Base-by-base conservation (phyloP, 2,113 vertebrate genomes). In the Sinocyclocheilus grahami region DNA sequence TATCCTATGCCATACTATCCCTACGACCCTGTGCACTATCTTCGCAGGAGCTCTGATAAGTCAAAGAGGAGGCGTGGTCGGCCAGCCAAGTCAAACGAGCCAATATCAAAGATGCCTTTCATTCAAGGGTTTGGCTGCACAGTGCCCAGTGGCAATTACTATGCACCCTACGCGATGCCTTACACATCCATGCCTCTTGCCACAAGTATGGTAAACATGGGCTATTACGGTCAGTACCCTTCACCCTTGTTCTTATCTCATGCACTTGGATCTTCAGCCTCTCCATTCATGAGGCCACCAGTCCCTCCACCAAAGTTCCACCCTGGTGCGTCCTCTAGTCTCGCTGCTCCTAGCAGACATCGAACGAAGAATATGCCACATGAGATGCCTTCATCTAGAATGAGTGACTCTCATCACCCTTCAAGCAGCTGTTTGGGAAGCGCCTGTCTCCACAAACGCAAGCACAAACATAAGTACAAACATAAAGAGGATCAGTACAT, bases 101-200 rank as follows among this genome's bases (percentile, higher is more conserved):
- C 97, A 95, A 97, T 98, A 95, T 96, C 98, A 93, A 98, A 99
- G 95, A 97, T 99, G 97, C 97, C 98, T 97, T 99, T 99, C 95
- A 97, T 98, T 96, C 98, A 97, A 96, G 98, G 98, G 95, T 99
- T 97, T 90, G 94, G 97, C 93, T 99, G 97, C 96, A 97, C 97
- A 90, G 96, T 99, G 94, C 96, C 96, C 94, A 97, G 98, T 94
- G 98, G 97, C 94, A 99, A 97, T 97, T 99, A 98, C 98, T 99
- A 99, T 99, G 97, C 97, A 96, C 97, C 98, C 94, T 99, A 99
- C 94, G 97, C 97, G 94, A 97, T 99, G 97, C 98, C 98, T 98
- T 99, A 99, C 93, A 97, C 98, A 93, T 97, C 98, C 95, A 96
- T 97, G 96, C 97, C 98, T 96, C 93, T 93, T 87, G 88, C 92